These are phyloP conservation scores for Brachirus orientalis DNA, from an alignment of 2,113 vertebrate genomes.

Conservation along the genomic window DNA sequence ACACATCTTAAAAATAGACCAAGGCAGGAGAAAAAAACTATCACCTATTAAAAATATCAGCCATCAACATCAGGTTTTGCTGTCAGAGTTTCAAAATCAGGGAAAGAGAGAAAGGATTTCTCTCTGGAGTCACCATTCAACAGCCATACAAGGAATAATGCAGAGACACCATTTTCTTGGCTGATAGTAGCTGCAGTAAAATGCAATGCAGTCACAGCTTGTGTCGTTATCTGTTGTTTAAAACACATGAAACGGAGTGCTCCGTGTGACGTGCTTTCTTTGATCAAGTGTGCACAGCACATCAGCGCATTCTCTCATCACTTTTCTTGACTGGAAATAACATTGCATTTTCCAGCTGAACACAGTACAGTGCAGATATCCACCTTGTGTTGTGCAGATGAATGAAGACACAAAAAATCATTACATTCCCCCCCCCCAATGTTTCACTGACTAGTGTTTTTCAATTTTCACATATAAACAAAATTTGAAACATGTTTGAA, in stretches of 20 bases:
- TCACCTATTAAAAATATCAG: slow-evolving; percentile 10
- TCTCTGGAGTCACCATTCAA: slow-evolving; percentile 21
- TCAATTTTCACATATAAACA: no score
- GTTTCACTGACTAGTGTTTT: no score
- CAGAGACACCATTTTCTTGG: slow-evolving; percentile 3
- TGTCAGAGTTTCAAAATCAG: slow-evolving; percentile 21
- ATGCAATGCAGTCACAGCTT: slow-evolving; percentile 24
- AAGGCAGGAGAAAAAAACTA: not conserved
- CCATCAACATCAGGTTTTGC: slow-evolving; percentile 17
- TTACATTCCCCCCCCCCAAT: no score
- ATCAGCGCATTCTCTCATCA: not conserved
- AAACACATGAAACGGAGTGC: slow-evolving; percentile 10
- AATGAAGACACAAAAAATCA: not conserved
- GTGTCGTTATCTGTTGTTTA: slow-evolving; percentile 37
- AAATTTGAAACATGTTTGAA: no score
- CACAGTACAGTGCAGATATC: not conserved
- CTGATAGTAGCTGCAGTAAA: slow-evolving; percentile 24
- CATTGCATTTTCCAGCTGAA: not conserved
- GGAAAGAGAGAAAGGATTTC: slow-evolving; percentile 9
- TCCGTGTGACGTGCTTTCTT: slow-evolving; percentile 12
- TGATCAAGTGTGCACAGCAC: slow-evolving; percentile 6
- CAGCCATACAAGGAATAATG: not conserved
- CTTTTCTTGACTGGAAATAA: slow-evolving; percentile 10
- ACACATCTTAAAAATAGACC: slow-evolving; percentile 20
- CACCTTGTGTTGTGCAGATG: not conserved